Base-by-base conservation (phyloP, 2,113 vertebrate genomes). In the Pomatostomus ruficeps region DNA sequence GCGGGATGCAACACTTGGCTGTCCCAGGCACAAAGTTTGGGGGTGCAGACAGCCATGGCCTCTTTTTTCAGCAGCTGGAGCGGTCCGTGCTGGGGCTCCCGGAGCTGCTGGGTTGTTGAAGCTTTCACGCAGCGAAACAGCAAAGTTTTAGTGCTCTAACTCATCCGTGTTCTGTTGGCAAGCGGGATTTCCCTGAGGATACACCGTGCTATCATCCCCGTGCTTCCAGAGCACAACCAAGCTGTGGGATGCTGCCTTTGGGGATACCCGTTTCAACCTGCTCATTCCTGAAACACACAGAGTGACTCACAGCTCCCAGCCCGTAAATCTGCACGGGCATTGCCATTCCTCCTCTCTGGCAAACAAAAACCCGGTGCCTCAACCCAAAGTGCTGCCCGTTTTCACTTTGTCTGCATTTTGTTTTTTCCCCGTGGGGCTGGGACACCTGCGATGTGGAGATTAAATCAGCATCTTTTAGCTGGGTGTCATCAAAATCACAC, bases 1-100 rank as follows among this genome's bases (percentile, higher is more conserved):
- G 19, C 28, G 0, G 11, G 67, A n/a, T 6, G 2, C 46, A 2
- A 15, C 6, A 0, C 17, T 11, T 7, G 36, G 2, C 29, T 15
- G 48, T 35, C n/a, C 75, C 83, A 7, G 29, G 11, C 2, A 5
- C n/a, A 0, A 8, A 55, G 31, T 57, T 12, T 8, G 58, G 75
- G 58, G 45, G 13, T 35, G 63, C 9, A 12, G 40, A 45, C 51
- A 63, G 29, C 40, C 1, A 3, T 51, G 59, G 79, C 36, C 51
- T 45, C 14, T 16, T 31, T 43, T 40, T 42, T n/a, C 59, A 40
- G 77, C 20, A 14, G 35, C 33, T 35, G 48, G 13, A 49, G 57
- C 0, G 0, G 19, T 18, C 12, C 8, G 19, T 57, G 61, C 66
- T 46, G 42, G 9, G 42, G 7, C 40, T 78, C 16, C 68, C n/a